Evolutionary conservation across 23 tunicate genomes (phyloP).

Genomic region (Halocynthia roretzi): DNA sequence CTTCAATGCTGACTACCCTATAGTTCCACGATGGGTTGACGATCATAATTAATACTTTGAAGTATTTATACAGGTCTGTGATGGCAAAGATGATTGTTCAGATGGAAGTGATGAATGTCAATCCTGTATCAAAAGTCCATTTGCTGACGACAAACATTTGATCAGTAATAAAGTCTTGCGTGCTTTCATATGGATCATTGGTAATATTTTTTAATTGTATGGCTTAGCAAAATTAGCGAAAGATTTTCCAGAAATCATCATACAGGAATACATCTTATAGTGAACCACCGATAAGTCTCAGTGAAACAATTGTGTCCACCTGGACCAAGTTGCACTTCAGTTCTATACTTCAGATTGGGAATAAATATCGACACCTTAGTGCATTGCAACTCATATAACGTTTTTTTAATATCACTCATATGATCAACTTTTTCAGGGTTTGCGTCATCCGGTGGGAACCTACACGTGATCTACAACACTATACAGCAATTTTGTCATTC

Average conservation of each 20-base stretch:
- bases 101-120: slow-evolving; percentile 14
- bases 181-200: slow-evolving; percentile 8
- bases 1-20: too few species aligned
- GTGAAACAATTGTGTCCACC: neutral
- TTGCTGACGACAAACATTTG: slow-evolving; percentile 10
- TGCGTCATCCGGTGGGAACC: neutral
- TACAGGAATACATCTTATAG: neutral
- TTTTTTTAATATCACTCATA: too few species aligned
- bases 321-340: too few species aligned
- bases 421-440: neutral
- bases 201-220: too few species aligned
- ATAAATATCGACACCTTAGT: too few species aligned
- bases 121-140: slow-evolving; percentile 10
- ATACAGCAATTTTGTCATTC: too few species aligned
- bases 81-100: slow-evolving; percentile 2
- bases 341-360: too few species aligned
- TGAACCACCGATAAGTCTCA: neutral
- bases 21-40: too few species aligned
- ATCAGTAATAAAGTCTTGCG: neutral
- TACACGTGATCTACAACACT: neutral
- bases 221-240: too few species aligned
- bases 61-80: neutral
- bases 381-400: too few species aligned
- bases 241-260: too few species aligned
- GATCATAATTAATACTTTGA: too few species aligned